Percentiles rank a stretch among this genome's conserved stretches.
These are phyloP conservation scores for Prunella fulvescens DNA, from an alignment of 2,113 vertebrate genomes.

Conservation along the genomic window DNA sequence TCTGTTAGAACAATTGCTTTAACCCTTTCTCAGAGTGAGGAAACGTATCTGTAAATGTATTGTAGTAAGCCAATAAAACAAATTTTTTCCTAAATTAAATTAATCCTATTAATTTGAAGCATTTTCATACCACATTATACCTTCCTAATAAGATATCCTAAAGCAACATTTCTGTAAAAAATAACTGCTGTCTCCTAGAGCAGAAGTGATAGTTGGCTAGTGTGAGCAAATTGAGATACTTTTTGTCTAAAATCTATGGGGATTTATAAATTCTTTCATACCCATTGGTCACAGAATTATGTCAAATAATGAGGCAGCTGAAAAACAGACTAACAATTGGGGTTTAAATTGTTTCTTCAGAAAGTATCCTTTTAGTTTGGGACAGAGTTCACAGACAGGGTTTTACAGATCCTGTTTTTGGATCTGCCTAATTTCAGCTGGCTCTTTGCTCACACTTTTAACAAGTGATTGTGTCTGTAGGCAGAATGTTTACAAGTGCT, in stretches of 20 bases:
- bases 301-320: background rate
- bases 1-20: background rate
- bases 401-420: background rate
- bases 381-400: background rate
- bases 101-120: background rate
- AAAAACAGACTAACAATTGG: background rate
- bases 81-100: background rate
- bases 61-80: background rate
- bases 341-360: background rate
- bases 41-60: background rate
- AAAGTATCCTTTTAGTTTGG: background rate
- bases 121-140: background rate
- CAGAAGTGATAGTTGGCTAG: background rate
- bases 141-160: background rate
- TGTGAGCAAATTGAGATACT: background rate
- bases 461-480: background rate
- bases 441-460: background rate
- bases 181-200: background rate
- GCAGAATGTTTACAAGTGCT: background rate
- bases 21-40: background rate
- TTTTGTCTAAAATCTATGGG: background rate
- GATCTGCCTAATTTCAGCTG: background rate
- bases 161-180: background rate
- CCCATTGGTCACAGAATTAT: background rate
- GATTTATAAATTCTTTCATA: background rate